A percentile compares a stretch with the other conserved stretches of the same genome.
Conservation (phyloP, 1,140 invertebrate species). For the Pachypeltis micranthus region DNA sequence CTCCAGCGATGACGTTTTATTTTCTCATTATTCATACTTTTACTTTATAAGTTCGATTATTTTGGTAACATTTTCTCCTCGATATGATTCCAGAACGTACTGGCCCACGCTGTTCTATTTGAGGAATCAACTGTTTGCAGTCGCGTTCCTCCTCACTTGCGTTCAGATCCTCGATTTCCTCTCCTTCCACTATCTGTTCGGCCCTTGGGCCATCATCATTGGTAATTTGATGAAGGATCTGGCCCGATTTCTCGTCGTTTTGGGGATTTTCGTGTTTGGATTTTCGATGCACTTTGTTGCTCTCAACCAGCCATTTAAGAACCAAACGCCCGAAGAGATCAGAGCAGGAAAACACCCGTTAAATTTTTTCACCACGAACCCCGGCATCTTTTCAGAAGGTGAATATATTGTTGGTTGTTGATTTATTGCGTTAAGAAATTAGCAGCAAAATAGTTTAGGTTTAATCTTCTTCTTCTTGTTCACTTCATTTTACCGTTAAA, state of each 20-base stretch:
- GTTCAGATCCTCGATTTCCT: conserved; percentile 94
- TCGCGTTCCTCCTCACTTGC: conserved; percentile 87
- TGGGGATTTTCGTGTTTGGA: conserved; percentile 94
- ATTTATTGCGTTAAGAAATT: no score
- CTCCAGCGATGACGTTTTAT: no score
- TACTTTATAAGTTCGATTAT: no score
- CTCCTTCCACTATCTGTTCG: conserved; percentile 97
- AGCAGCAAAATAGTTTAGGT: no score
- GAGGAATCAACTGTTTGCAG: conserved; percentile 90
- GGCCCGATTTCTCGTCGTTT: conserved; percentile 87
- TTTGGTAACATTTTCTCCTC: no score
- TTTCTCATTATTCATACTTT: no score
- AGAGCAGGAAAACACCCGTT: conserved; percentile 37
- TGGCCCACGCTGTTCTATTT: conserved; percentile 80
- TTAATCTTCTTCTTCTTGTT: no score
- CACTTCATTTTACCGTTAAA: no score
- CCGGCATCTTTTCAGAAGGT: conserved; percentile 60
- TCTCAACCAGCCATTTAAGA: conserved; percentile 82
- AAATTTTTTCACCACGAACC: neutral
- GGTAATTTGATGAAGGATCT: conserved; percentile 84
- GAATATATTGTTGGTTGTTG: no score
- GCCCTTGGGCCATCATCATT: conserved; percentile 92
- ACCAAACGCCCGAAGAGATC: conserved; percentile 42
- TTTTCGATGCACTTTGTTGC: conserved; percentile 97
- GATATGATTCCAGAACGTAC: conserved; percentile 39